A percentile compares a stretch with the other conserved stretches of the same genome.
Evolutionary conservation across 1,140 invertebrate species (phyloP).

Genomic region (Drosophila sproati): DNA sequence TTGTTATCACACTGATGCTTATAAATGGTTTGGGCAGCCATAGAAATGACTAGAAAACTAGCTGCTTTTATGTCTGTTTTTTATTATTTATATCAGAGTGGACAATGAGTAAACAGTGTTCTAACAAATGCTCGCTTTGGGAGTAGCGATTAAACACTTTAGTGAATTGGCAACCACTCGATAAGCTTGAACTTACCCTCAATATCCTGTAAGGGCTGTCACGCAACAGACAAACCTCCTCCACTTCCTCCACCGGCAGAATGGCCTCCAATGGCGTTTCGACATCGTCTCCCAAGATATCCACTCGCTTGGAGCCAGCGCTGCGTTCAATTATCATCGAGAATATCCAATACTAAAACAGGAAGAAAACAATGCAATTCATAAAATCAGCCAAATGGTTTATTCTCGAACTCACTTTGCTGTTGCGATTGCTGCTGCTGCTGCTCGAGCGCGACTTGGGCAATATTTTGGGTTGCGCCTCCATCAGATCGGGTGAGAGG

Average conservation of each 20-base stretch:
- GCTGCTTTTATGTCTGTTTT: conserved; percentile 12
- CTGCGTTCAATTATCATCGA: conserved; percentile 82
- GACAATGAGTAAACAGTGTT: conserved; percentile 44
- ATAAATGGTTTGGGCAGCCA: conserved; percentile 6
- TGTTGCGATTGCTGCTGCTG: conserved; percentile 46
- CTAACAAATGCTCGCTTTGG: conserved; percentile 15
- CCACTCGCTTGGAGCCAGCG: conserved; percentile 59
- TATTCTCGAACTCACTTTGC: conserved; percentile 55
- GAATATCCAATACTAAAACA: conserved; percentile 77
- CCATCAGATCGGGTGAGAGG: conserved; percentile 66
- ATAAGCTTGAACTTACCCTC: conserved; percentile 85
- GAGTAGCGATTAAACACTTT: conserved; percentile 52
- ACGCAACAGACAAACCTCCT: conserved; percentile 86
- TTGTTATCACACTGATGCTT: conserved; percentile 15
- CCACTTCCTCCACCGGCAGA: conserved; percentile 76
- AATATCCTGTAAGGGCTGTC: conserved; percentile 89
- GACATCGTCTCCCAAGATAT: conserved; percentile 72
- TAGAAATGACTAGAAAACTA: conserved; percentile 27
- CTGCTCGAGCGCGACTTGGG: conserved; percentile 59
- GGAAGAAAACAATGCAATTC: neutral
- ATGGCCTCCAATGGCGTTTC: conserved; percentile 85
- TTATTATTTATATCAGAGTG: neutral
- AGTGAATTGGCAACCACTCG: conserved; percentile 46
- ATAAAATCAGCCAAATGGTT: neutral
- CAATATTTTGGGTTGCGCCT: conserved; percentile 70